Evolutionary conservation across 2,113 vertebrate genomes (phyloP), one percentile per base, ranked within the genome.

Genomic region (Eonycteris spelaea): DNA sequence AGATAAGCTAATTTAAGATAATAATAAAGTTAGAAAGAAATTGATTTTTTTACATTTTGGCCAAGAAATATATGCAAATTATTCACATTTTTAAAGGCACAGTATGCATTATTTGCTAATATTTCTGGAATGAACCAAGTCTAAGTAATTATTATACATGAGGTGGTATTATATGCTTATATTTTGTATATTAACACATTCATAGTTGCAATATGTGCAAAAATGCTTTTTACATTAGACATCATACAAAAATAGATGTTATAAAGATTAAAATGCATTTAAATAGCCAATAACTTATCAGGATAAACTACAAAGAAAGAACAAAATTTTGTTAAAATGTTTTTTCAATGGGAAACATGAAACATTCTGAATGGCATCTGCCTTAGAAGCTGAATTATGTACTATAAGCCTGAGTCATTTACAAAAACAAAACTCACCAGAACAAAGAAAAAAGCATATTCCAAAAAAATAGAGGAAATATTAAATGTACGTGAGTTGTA

Each of bases 301-400:
- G 2, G 3, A 43, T 48, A n/a, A 53, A 68, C 61, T 59, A 10
- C 38, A 77, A 91, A 24, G 33, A 71, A 77, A 51, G 19, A 75
- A 18, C 3, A 45, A 48, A 3, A 8, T 30, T 48, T 83, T 85
- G 1, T 73, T 30, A 22, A 13, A 6, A 38, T n/a, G 51, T 80
- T 70, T 91, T 63, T 19, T 57, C 15, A 6, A 7, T 85, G 33
- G 3, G 10, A 63, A 94, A 53, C 7, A 28, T 77, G 65, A 95
- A 94, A 95, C 94, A 94, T 88, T 97, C 48, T 85, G 95, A 98
- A 95, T 95, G 88, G 93, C 75, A 97, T 59, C 88, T 90, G 71
- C 14, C 6, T 97, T 95, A 90, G 91, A 96, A 94, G 51, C 51
- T 83, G 74, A 73, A 98, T 94, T 97, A 86, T 97, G 0, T 55